phyloP scores from a whole-genome alignment of 2,888 invertebrate species.

The Drosophila nr. medialis region DNA sequence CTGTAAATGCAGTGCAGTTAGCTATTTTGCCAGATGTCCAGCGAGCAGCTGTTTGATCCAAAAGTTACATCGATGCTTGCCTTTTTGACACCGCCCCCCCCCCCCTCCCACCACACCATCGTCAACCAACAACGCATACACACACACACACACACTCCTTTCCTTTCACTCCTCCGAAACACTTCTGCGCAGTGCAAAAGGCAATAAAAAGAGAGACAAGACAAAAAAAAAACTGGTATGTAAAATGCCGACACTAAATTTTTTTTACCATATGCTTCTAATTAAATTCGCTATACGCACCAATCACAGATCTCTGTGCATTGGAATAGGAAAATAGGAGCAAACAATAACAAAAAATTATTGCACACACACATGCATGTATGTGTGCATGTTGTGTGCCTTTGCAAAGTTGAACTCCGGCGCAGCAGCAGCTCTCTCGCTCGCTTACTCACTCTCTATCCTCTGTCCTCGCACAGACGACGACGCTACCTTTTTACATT shows the following conservation, averaged over 20 bases:
- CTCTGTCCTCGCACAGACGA: conserved; percentile 40
- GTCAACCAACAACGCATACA: background rate
- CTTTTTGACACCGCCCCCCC: background rate
- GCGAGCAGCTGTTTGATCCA: conserved; percentile 49
- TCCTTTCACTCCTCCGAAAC: background rate
- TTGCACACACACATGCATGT: conserved; percentile 8
- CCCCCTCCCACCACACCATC: too few relatives aligned
- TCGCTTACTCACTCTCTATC: conserved; percentile 39
- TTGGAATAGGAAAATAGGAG: background rate
- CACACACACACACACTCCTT: background rate
- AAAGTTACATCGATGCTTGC: conserved; percentile 18
- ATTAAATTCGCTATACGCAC: conserved; percentile 35
- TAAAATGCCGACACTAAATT: conserved; percentile 14
- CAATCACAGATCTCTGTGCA: conserved; percentile 18
- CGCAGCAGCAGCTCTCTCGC: conserved; percentile 61
- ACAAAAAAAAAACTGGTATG: conserved; percentile 1
- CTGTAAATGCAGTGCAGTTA: conserved; percentile 6
- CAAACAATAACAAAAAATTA: conserved; percentile 30
- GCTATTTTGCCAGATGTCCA: conserved; percentile 44
- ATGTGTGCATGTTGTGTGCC: conserved; percentile 24
- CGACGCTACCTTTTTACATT: conserved; percentile 55
- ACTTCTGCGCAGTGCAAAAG: conserved; percentile 35
- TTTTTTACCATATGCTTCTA: conserved; percentile 8
- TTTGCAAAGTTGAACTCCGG: conserved; percentile 66
- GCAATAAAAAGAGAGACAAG: conserved; percentile 5